Percentiles rank a stretch among this genome's conserved stretches.
These are phyloP conservation scores for Xerus inauris DNA, from an alignment of 2,113 vertebrate species.

Conservation along the genomic window DNA sequence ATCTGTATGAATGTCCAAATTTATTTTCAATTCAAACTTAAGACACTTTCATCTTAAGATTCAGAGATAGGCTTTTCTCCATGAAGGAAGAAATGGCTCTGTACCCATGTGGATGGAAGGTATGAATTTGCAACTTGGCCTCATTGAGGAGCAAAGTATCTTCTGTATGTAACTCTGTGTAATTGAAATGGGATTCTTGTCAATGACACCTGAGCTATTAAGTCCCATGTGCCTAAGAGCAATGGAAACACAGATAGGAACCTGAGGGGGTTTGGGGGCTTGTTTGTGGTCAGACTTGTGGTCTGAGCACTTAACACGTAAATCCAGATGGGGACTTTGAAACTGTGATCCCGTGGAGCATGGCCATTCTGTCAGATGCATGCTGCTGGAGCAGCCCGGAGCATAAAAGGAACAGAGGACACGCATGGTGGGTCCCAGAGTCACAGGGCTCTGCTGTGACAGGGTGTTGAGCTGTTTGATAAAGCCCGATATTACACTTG, in stretches of 20 bases:
- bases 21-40: slow-evolving; percentile 41
- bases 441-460: slow-evolving; percentile 69
- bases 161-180: background rate
- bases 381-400: slow-evolving; percentile 37
- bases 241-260: fast-evolving
- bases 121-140: fast-evolving
- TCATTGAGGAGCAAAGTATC: background rate
- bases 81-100: fast-evolving
- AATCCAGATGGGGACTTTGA: slow-evolving; percentile 56
- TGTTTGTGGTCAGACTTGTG: slow-evolving; percentile 24
- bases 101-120: background rate
- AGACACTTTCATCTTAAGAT: background rate
- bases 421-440: slow-evolving; percentile 67
- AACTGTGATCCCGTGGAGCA: slow-evolving; percentile 37
- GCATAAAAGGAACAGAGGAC: slow-evolving; percentile 66
- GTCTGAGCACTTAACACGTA: slow-evolving; percentile 69
- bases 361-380: slow-evolving; percentile 64
- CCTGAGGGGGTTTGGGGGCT: background rate
- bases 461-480: slow-evolving; percentile 79
- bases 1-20: fast-evolving
- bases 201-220: background rate
- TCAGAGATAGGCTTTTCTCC: background rate
- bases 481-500: slow-evolving; percentile 82
- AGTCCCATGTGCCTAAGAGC: background rate
- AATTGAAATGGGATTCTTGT: fast-evolving